Evolutionary conservation across 2,113 vertebrate species (phyloP), one percentile per base, ranked within the genome.

Genomic region (Sterrhoptilus dennistouni): DNA sequence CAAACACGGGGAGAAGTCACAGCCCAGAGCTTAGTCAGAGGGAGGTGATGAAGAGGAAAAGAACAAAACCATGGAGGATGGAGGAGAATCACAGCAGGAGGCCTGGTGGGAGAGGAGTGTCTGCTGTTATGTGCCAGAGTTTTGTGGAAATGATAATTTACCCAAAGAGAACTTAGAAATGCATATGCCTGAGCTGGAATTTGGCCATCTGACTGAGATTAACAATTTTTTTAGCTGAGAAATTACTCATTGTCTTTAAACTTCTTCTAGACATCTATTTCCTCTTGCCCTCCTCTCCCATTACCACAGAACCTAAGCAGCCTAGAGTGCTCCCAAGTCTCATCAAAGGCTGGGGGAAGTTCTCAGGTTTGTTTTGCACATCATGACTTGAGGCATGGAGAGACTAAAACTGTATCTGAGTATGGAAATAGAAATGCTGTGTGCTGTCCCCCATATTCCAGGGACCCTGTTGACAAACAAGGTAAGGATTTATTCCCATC

Each of bases 21-120:
- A 87, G 57, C 66, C 2, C 25, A 90, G 54, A 54, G 70, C 78
- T 89, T 56, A 88, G 60, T 93, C 93, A 94, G 93, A 93, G 83
- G 74, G 70, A 96, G 85, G 59, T 88, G 95, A 66, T 81, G 86
- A 94, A 96, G 76, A 76, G 83, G 72, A 93, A 92, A 92, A 95
- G 86, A 95, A 95, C 65, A 92, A 93, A 93, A 93, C 81, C 40
- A 28, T 4, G 25, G 60, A 90, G 64, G 25, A 71, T 36, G 44
- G n/a, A 61, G 61, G 53, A 78, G 77, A 84, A 82, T 60, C 87
- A 60, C 93, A 94, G 87, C 77, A 84, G 89, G 83, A 79, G 24
- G 33, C 35, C 44, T 92, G 23, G 82, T 83, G 59, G 71, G 72
- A 92, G 78, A 91, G 24, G 6, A 78, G 9, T 68, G 64, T 53